phyloP scores from a whole-genome alignment of 2,113 vertebrate species.

The Tetraodon nigroviridis region DNA sequence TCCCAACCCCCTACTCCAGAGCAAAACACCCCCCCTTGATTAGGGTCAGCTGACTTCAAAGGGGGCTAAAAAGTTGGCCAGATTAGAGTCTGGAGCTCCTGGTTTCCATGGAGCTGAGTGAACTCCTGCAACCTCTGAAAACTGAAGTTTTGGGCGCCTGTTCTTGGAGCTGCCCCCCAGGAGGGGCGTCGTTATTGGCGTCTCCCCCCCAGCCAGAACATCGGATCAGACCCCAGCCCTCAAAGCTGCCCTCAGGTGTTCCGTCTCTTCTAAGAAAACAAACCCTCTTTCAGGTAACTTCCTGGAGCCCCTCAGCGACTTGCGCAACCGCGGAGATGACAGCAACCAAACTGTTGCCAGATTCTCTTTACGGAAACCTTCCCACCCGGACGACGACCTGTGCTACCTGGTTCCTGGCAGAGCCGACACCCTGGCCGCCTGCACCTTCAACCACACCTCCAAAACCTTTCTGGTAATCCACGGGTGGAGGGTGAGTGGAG shows the following conservation, averaged over 20 bases:
- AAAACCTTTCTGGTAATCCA: conserved; percentile 79
- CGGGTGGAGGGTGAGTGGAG: conserved; percentile 74
- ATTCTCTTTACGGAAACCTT: conserved; percentile 72
- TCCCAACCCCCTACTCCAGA: conserved; percentile 25
- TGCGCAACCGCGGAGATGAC: conserved; percentile 36
- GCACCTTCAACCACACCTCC: conserved; percentile 69
- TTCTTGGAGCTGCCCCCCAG: conserved; percentile 32
- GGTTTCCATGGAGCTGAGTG: conserved; percentile 49
- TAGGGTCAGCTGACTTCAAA: conserved; percentile 46
- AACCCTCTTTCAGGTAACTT: conserved; percentile 58
- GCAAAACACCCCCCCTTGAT: conserved; percentile 18
- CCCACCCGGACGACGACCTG: conserved; percentile 70
- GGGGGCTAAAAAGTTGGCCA: conserved; percentile 24
- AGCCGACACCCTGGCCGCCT: conserved; percentile 60
- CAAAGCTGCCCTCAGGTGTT: background rate
- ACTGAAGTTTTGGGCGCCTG: conserved; percentile 34
- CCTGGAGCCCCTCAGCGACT: conserved; percentile 57
- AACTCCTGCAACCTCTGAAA: conserved; percentile 37
- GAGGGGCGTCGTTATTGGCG: conserved; percentile 22
- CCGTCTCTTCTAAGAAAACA: background rate
- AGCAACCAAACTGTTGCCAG: conserved; percentile 34
- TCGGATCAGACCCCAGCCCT: conserved; percentile 17
- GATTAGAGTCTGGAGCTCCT: conserved; percentile 42
- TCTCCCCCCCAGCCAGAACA: conserved; percentile 3
- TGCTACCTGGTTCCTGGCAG: conserved; percentile 69